phyloP scores from a whole-genome alignment of 2,888 invertebrate species.

The Peribatodes rhomboidaria region DNA sequence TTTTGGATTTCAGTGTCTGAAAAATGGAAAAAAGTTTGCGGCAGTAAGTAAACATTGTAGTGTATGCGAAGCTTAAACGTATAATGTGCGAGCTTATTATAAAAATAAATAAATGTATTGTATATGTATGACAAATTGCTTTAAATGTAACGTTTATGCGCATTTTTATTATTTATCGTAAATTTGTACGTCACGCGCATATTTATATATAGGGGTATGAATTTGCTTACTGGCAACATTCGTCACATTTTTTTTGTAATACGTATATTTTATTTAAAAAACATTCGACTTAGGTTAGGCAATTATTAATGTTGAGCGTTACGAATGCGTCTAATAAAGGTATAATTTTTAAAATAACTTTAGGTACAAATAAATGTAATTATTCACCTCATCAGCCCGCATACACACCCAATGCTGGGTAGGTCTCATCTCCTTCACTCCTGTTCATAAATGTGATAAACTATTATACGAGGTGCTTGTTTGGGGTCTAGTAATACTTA shows the following conservation, averaged over 20 bases:
- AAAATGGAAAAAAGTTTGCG: slow-evolving; percentile 84
- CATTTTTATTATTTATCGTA: slow-evolving; percentile 13
- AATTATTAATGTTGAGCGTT: background rate
- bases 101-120: slow-evolving; percentile 21
- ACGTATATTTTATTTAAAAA: background rate
- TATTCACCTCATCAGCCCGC: no score
- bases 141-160: slow-evolving; percentile 27
- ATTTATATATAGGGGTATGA: slow-evolving; percentile 13
- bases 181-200: slow-evolving; percentile 16
- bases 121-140: slow-evolving; percentile 26
- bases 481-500: no score
- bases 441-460: background rate
- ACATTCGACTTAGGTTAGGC: no score
- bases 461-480: no score
- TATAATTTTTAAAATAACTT: background rate
- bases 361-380: background rate
- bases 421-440: no score
- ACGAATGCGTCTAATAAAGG: background rate
- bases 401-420: no score
- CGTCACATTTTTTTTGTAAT: slow-evolving; percentile 6
- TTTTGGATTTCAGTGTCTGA: slow-evolving; percentile 84
- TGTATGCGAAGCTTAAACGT: slow-evolving; percentile 68
- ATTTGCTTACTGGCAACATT: slow-evolving; percentile 28
- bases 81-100: slow-evolving; percentile 53
- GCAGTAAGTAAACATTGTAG: slow-evolving; percentile 83